Evolutionary conservation across 2,797 vertebrate species (phyloP).

Genomic region (Acanthis flammea): DNA sequence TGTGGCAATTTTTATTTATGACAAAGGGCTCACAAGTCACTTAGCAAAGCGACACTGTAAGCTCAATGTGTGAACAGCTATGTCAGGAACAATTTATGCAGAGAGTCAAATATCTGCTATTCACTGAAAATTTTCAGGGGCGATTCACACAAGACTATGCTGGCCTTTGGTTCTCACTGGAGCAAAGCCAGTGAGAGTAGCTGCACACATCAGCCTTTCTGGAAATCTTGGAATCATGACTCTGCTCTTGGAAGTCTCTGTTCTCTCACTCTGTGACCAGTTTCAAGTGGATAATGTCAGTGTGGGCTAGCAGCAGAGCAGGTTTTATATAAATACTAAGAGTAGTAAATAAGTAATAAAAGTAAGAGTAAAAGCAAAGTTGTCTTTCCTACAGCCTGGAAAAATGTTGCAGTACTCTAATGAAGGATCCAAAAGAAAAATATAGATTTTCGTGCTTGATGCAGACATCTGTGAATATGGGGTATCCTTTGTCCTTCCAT

Average conservation of each 20-base stretch:
- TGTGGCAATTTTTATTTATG: rapidly evolving
- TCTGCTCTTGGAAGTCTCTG: background rate
- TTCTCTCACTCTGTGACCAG: background rate
- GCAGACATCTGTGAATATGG: background rate
- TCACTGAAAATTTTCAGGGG: background rate
- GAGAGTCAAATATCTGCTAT: constrained; percentile 24
- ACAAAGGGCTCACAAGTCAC: background rate
- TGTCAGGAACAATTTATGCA: background rate
- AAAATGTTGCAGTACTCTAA: background rate
- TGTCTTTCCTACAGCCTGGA: background rate
- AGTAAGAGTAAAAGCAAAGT: background rate
- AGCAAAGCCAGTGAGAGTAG: background rate
- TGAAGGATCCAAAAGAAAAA: background rate
- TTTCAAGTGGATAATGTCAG: background rate
- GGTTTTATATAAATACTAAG: background rate
- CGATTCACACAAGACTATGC: background rate
- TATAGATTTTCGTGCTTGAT: background rate
- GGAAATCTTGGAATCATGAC: background rate
- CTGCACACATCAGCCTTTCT: rapidly evolving
- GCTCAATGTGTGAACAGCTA: background rate
- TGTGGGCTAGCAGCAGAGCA: background rate
- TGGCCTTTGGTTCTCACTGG: background rate
- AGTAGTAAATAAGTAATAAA: background rate
- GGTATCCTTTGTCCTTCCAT: background rate
- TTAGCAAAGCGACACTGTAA: background rate